Base-by-base conservation (phyloP, 2,888 invertebrate species). In the Catonia carolina region DNA sequence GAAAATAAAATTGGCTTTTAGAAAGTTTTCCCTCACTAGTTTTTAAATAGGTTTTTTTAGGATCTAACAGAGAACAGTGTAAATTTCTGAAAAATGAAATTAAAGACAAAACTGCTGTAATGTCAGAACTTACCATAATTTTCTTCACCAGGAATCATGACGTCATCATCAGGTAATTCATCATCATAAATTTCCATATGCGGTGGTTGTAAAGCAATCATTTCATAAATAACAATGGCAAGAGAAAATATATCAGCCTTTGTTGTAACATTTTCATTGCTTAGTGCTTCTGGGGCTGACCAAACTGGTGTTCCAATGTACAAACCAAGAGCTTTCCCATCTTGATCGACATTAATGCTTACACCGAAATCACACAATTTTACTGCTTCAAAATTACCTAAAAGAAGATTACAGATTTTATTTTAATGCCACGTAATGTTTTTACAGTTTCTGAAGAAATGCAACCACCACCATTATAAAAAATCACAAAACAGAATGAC, bases 291-390 rank as follows among this genome's bases (percentile, higher is more conserved):
- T 0, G 89, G 89, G 0, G 89, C 83, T 64, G 80, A 82, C 91
- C 91, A 92, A 12, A 83, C 76, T 65, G 79, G 77, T 0, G 91
- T 90, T 5, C 90, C 90, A 63, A 81, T 77, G 72, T 88, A 91
- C 12, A 73, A 69, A 12, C 78, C 73, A 2, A 75, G 76, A 41
- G 77, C 76, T 10, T 73, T 71, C 41, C 75, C 71, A 65, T 82
- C 77, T 59, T 81, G 75, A 45, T 82, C 81, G 1, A 90, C 70
- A 0, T 85, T 84, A 59, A 89, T 66, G 20, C 84, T 82, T n/a
- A 89, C 88, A 2, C 90, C 90, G 70, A 91, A 91, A 72, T 91
- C 90, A 66, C 91, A 89, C 15, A 90, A 72, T 70, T 92, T 90
- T 62, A 89, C 85, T 1, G 78, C 75, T 23, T 78, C 78, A 69